A percentile compares a stretch with the other conserved stretches of the same genome.
Evolutionary conservation across 2,113 vertebrate genomes (phyloP).

Genomic region (Falcunculus frontatus): DNA sequence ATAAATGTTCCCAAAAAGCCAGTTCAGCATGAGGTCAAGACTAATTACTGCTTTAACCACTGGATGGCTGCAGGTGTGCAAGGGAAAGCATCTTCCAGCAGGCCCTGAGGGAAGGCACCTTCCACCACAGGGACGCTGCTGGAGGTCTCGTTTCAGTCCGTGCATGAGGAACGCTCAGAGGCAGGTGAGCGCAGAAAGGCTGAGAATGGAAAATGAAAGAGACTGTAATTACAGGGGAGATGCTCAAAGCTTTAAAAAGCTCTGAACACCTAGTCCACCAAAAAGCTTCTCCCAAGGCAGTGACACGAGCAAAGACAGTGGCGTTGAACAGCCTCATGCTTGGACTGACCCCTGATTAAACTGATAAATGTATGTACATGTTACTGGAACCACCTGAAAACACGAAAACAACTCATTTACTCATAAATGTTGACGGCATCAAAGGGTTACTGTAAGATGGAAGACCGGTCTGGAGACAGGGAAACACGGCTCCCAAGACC

Average conservation of each 20-base stretch:
- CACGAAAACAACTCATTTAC: neutral
- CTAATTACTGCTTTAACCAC: neutral
- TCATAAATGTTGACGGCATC: neutral
- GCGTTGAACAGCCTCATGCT: rapidly evolving
- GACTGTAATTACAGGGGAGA: neutral
- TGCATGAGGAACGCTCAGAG: rapidly evolving
- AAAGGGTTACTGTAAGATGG: rapidly evolving
- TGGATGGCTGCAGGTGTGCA: neutral
- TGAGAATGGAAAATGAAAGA: neutral
- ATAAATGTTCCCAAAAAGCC: neutral
- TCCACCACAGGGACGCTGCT: rapidly evolving
- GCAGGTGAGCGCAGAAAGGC: neutral
- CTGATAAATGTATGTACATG: too few species aligned
- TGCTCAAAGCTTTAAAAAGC: neutral
- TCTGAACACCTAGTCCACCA: neutral
- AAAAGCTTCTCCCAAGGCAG: neutral
- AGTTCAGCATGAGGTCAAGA: neutral
- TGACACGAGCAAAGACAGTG: rapidly evolving
- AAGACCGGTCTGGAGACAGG: neutral
- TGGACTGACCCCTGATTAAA: too few species aligned
- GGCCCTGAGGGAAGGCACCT: neutral
- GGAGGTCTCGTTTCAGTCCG: neutral
- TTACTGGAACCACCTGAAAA: neutral
- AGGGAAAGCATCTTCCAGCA: neutral
- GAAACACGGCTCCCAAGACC: neutral